These are phyloP conservation scores for Chaetodon trifascialis DNA, from an alignment of 2,113 vertebrate genomes.

Conservation along the genomic window DNA sequence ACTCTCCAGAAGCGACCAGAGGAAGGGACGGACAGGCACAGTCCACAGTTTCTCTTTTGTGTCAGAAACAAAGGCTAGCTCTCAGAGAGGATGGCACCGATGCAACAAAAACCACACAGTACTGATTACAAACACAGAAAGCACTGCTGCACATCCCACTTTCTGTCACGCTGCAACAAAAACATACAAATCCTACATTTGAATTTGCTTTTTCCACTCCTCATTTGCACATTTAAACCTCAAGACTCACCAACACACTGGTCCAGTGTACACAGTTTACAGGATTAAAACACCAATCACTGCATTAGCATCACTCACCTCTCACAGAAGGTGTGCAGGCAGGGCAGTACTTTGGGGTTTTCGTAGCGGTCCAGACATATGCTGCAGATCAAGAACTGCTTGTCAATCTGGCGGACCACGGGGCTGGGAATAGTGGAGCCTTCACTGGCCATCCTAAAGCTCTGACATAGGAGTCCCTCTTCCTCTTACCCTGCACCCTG, in stretches of 20 bases:
- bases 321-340: constrained; percentile 91
- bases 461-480: constrained; percentile 88
- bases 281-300: background rate
- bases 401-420: constrained; percentile 98
- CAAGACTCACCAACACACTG: too few relatives aligned
- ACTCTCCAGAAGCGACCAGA: constrained; percentile 48
- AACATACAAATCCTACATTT: background rate
- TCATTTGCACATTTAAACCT: background rate
- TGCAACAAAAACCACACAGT: background rate
- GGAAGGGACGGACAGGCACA: constrained; percentile 21
- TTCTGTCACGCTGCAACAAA: background rate
- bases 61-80: constrained; percentile 51
- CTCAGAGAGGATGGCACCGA: constrained; percentile 29
- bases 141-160: background rate
- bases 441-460: constrained; percentile 99
- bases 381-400: constrained; percentile 99
- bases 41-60: constrained; percentile 53
- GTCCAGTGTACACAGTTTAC: background rate
- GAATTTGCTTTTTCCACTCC: background rate
- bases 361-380: constrained; percentile 99
- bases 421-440: constrained; percentile 94
- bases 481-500: constrained; percentile 89
- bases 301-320: constrained; percentile 65
- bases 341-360: constrained; percentile 98
- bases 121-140: background rate